Conservation (phyloP, 2,797 vertebrate genomes). For the Pogoniulus pusillus region DNA sequence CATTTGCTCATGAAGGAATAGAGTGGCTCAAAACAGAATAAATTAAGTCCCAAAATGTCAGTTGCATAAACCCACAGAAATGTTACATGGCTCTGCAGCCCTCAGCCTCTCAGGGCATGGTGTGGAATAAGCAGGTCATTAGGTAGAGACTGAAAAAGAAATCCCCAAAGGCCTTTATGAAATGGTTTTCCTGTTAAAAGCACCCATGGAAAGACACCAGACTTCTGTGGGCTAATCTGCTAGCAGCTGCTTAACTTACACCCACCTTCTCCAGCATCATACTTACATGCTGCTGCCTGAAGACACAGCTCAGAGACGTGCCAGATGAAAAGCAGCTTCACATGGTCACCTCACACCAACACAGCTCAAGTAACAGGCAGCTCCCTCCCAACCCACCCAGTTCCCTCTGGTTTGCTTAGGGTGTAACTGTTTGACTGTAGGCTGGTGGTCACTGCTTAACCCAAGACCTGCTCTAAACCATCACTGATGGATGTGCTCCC, state of each 20-base stretch:
- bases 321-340: background rate
- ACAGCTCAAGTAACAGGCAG: background rate
- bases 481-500: fast-evolving
- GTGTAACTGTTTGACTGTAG: background rate
- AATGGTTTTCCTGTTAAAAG: background rate
- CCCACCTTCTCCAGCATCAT: background rate
- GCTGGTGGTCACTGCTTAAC: background rate
- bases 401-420: background rate
- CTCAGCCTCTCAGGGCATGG: fast-evolving
- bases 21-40: background rate
- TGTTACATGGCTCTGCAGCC: fast-evolving
- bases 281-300: fast-evolving
- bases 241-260: background rate
- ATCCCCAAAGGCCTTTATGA: background rate
- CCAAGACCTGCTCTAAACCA: background rate
- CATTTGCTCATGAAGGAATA: background rate
- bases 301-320: fast-evolving
- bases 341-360: fast-evolving
- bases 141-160: background rate
- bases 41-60: too few relatives aligned
- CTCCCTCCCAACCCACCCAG: too few relatives aligned
- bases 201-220: fast-evolving
- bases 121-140: background rate
- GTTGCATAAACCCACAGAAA: fast-evolving
- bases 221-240: background rate